Evolutionary conservation across 2,113 vertebrate genomes (phyloP), one percentile per base, ranked within the genome.

Genomic region (Callaeas wilsoni): DNA sequence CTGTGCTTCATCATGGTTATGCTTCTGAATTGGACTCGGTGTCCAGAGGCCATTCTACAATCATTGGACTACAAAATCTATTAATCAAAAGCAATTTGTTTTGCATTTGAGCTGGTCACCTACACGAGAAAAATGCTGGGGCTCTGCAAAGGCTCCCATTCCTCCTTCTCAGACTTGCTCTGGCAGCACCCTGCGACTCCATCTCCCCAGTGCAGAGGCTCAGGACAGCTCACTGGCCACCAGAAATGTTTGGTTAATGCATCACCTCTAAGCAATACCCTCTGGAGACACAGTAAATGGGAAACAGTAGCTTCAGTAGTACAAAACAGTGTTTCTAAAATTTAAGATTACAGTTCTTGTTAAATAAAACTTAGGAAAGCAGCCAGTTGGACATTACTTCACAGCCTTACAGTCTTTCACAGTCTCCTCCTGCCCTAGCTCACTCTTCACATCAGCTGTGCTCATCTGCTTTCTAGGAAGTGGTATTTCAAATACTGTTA

Each of bases 341-440:
- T 39, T 55, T 30, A 56, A 81, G 80, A 86, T 77, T 81, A 60
- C 52, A 56, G 65, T 52, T 90, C 90, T 84, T 44, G 64, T 88
- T 57, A 89, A 86, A 67, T 49, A 29, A 21, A 92, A 90, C 44
- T 84, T 10, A 67, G 73, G 83, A 90, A 86, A 60, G 71, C 14
- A 84, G 79, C 87, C 93, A 97, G 63, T 63, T 83, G 65, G 83
- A 46, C 41, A 57, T 94, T 76, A 91, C 73, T 75, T 92, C 92
- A 92, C 16, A 92, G 69, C 44, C 46, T 64, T 20, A 17, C 9
- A 89, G 46, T 30, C 33, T 92, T 69, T 63, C 79, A 32, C 0
- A 4, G 44, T 8, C 76, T 49, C 79, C 41, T 75, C 60, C 60
- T 93, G 47, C 87, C 32, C 60, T 29, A 71, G 52, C 46, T 82